Base-by-base conservation (phyloP, 2,797 vertebrate species). In the Premnoplex brunnescens region DNA sequence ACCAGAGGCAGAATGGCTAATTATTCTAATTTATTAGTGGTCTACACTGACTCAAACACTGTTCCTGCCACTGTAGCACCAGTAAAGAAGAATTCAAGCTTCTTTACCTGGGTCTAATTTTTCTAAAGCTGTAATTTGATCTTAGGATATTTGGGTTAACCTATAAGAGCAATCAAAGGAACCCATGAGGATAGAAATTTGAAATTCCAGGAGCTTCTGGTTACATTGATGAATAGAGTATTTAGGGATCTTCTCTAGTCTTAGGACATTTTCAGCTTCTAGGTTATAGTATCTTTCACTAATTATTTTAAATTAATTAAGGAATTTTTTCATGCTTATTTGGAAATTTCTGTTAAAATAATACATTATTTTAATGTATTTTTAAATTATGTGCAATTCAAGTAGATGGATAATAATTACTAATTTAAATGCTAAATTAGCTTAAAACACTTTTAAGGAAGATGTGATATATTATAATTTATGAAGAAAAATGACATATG, bases 301-400 rank as follows among this genome's bases (percentile, higher is more conserved):
- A 64, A 44, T 68, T 76, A 39, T 71, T 88, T 79, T 60, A 26
- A 39, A 74, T 36, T 41, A 46, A 77, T 72, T 64, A 34, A 72
- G 44, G 24, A 3, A 2, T 9, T 54, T 72, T 89, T 86, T 68
- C 28, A 30, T 58, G 21, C 27, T 54, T 76, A 71, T 32, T 71
- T 89, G 26, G 32, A 72, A 80, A 91, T 58, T 2, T 59, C 52
- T 75, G 34, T 75, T 88, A 43, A 93, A 94, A 86, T 66, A 86
- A 93, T 54, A 74, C 34, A 94, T 96, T 89, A 89, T 96, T 95
- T 96, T 58, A 41, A 55, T 68, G 10, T 94, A 68, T 89, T 97
- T 95, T 91, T 54, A 96, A 96, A 93, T 89, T 41, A 87, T 63
- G 48, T 49, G 32, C 24, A 94, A 93, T 55, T 95, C 54, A 88